Evolutionary conservation across 2,888 invertebrate genomes (phyloP).

Genomic region (Tiliacea aurago): DNA sequence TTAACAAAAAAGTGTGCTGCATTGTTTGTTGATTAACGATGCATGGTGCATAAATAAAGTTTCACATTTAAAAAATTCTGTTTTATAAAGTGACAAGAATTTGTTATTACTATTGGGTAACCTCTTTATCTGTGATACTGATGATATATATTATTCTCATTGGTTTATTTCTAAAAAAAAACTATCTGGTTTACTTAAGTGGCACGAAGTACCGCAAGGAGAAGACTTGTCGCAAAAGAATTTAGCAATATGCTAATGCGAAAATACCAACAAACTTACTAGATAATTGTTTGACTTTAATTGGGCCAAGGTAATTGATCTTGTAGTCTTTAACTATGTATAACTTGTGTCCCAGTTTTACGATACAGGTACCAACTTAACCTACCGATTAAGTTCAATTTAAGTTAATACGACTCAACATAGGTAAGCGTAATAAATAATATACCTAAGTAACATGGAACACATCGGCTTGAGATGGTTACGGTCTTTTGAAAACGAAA

Average conservation of each 20-base stretch:
- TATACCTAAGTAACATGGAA: slow-evolving; percentile 13
- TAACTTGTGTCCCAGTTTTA: not conserved
- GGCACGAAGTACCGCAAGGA: slow-evolving; percentile 57
- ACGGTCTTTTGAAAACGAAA: slow-evolving; percentile 77
- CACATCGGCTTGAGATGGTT: slow-evolving; percentile 19
- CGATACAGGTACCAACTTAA: not conserved
- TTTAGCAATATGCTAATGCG: slow-evolving; percentile 19
- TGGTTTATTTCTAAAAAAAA: slow-evolving; percentile 37
- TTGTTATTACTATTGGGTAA: not conserved
- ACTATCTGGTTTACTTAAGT: slow-evolving; percentile 59
- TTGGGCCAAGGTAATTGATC: slow-evolving; percentile 18
- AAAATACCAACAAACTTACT: slow-evolving; percentile 20
- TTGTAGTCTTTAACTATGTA: slow-evolving; percentile 7
- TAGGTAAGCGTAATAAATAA: slow-evolving; percentile 18
- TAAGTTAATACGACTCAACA: not conserved
- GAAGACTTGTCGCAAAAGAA: slow-evolving; percentile 45
- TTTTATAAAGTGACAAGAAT: slow-evolving; percentile 11
- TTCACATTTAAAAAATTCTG: slow-evolving; percentile 63
- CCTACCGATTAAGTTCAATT: not conserved
- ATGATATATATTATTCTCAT: not conserved
- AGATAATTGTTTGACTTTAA: slow-evolving; percentile 21
- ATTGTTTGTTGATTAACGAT: slow-evolving; percentile 76
- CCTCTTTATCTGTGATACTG: not conserved
- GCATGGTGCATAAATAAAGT: slow-evolving; percentile 65
- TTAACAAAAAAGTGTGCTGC: slow-evolving; percentile 79